phyloP scores from a whole-genome alignment of 2,797 vertebrate species.

The Anabas testudineus region DNA sequence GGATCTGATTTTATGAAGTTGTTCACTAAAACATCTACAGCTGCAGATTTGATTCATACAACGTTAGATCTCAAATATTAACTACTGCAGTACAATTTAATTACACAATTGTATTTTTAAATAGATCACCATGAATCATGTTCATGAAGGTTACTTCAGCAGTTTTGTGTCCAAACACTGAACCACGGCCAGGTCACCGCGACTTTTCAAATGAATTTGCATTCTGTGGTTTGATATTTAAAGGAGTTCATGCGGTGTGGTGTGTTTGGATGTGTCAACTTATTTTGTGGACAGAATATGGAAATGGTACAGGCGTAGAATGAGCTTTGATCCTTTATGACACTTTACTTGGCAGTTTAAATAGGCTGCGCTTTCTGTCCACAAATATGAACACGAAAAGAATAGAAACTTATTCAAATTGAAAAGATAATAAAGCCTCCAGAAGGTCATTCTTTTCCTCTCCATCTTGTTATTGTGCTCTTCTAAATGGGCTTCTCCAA shows the following conservation, averaged over 20 bases:
- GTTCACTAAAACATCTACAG: background rate
- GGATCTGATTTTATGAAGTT: background rate
- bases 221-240: slow-evolving; percentile 13
- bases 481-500: slow-evolving; percentile 4
- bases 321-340: background rate
- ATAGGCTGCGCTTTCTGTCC: background rate
- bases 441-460: background rate
- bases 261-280: background rate
- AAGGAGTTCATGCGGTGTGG: background rate
- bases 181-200: slow-evolving; percentile 7
- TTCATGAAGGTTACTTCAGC: too few relatives aligned
- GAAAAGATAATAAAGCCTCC: slow-evolving; percentile 15
- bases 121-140: too few relatives aligned
- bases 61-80: background rate
- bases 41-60: background rate
- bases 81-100: background rate
- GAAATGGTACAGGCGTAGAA: background rate
- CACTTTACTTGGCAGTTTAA: background rate
- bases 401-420: slow-evolving; percentile 1
- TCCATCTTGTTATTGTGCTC: slow-evolving; percentile 13
- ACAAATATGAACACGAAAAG: slow-evolving; percentile 2
- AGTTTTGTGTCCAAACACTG: background rate
- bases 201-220: slow-evolving; percentile 31
- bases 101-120: background rate
- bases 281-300: background rate